Percentiles rank a stretch among this genome's conserved stretches.
Conservation (phyloP, 2,888 invertebrate species). For the Pediacus dermestoides region DNA sequence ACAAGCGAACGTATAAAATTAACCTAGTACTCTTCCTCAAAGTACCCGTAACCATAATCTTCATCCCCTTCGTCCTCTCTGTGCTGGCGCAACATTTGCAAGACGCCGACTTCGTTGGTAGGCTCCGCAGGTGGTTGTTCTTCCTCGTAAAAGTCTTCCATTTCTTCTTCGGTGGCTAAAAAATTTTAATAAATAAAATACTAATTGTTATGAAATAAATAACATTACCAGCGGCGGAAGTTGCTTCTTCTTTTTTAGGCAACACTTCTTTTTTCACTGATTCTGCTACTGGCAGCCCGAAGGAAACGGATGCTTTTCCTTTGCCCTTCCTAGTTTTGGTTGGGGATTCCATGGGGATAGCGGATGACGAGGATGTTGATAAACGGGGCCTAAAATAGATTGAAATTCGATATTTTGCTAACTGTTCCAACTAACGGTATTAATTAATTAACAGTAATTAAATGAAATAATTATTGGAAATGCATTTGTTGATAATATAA, state of each 20-base stretch:
- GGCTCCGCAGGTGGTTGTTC: slow-evolving; percentile 34
- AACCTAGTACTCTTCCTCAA: slow-evolving; percentile 4
- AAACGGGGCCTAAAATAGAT: no score
- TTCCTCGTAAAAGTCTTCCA: slow-evolving; percentile 46
- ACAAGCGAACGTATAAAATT: neutral
- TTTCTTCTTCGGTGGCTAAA: slow-evolving; percentile 38
- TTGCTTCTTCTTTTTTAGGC: slow-evolving; percentile 6
- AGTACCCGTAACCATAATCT: slow-evolving; percentile 53
- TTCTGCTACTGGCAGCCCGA: no score
- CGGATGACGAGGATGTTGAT: no score
- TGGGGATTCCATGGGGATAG: no score
- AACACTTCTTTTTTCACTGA: no score
- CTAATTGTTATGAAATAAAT: slow-evolving; percentile 3
- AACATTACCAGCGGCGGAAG: neutral
- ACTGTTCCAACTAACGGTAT: no score
- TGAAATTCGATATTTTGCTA: no score
- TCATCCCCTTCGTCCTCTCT: slow-evolving; percentile 61
- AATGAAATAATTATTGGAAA: no score
- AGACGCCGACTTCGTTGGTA: slow-evolving; percentile 44
- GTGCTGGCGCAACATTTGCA: slow-evolving; percentile 53
- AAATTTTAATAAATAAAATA: slow-evolving; percentile 11
- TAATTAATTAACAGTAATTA: no score
- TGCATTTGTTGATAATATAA: no score
- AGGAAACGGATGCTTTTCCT: slow-evolving; percentile 8
- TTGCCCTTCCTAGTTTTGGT: neutral